Base-by-base conservation (phyloP, 2,888 invertebrate genomes). In the Drosophila nigritarsus region DNA sequence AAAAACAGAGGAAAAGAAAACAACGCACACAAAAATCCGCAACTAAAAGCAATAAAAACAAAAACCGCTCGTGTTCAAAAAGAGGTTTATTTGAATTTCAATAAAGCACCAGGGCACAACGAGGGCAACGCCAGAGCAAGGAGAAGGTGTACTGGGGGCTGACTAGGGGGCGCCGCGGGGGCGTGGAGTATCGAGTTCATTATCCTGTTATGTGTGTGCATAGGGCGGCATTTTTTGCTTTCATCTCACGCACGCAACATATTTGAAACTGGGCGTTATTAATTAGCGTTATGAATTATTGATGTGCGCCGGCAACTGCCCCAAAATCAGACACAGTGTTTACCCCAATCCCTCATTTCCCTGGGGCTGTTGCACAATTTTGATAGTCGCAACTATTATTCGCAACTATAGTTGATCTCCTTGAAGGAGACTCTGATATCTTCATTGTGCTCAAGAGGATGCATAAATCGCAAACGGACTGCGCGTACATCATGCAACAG, bases 221-320 rank as follows among this genome's bases (percentile, higher is more conserved):
- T 71, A 65, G 67, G 79, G 62, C 78, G 79, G 75, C 73, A 58
- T 73, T 78, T 82, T 65, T 56, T 51, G 67, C 89, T 89, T 89
- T 89, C 75, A 89, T 90, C 88, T 89, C 68, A 45, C 59, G 45
- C 45, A 79, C 73, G 83, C 89, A 78, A 78, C 76, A 78, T 76
- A 55, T 55, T 83, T 78, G 73, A 78, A 71, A 61, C 63, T 78
- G 90, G 92, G 92, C 92, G 92, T 92, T 92, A 92, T 92, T 92
- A 92, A 92, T 92, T 92, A 92, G 89, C 86, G 82, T 88, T 85
- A 91, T 92, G 92, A 92, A 92, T 92, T 92, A 92, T 92, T 91
- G 89, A 92, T 92, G 78, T 40, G 36, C 30, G 7, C 7, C 24
- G 24, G 54, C 55, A 27, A 38, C 34, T 24, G n/a, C 34, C 45